Percentiles rank a stretch among this genome's conserved stretches.
These are phyloP conservation scores for Drosophila rubida DNA, from an alignment of 2,888 invertebrate genomes.

Conservation along the genomic window DNA sequence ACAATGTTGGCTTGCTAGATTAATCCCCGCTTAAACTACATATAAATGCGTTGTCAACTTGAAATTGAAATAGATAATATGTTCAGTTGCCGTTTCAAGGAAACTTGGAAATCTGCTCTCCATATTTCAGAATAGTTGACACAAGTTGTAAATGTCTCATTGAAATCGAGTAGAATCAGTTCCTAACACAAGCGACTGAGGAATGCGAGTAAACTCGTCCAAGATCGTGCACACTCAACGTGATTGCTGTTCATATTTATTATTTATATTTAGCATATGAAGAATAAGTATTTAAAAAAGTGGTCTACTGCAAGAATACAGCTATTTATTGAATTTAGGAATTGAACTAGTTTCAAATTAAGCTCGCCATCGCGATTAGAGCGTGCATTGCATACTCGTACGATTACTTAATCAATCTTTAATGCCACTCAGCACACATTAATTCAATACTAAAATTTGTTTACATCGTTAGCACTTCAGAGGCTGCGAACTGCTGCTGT, in stretches of 20 bases:
- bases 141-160: background rate
- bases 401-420: background rate
- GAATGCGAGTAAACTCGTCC: background rate
- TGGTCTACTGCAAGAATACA: too few species aligned
- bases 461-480: background rate
- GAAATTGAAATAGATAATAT: background rate
- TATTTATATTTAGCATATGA: too few species aligned
- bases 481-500: background rate
- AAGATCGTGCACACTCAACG: background rate
- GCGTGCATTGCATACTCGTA: background rate
- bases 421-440: background rate
- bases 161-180: background rate
- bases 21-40: conserved; percentile 12
- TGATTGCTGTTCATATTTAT: background rate
- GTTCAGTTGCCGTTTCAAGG: conserved; percentile 3
- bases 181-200: background rate
- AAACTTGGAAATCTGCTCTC: background rate
- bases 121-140: background rate
- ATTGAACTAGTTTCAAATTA: background rate
- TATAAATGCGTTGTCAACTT: background rate
- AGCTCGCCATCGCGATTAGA: background rate
- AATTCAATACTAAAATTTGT: background rate
- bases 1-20: background rate
- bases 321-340: background rate
- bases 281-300: too few species aligned